A percentile compares a stretch with the other conserved stretches of the same genome.
Conservation (phyloP, 2,113 vertebrate genomes). For the Sciurus niger region DNA sequence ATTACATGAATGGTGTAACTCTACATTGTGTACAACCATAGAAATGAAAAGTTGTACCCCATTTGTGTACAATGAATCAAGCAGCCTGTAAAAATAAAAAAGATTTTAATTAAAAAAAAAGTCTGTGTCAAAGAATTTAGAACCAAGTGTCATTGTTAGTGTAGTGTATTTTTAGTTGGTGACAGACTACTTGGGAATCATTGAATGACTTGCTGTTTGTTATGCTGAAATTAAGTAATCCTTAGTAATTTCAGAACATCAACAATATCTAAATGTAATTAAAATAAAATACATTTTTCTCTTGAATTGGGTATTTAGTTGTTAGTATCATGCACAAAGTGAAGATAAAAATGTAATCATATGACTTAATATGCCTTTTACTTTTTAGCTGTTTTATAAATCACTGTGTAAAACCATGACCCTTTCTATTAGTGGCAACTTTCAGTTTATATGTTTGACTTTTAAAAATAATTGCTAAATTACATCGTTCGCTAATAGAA, state of each 20-base stretch:
- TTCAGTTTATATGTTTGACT: slow-evolving; percentile 30
- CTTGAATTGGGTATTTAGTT: neutral
- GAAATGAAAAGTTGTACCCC: no score
- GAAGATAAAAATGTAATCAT: slow-evolving; percentile 20
- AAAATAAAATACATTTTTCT: slow-evolving; percentile 16
- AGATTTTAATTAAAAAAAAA: no score
- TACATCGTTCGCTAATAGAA: neutral
- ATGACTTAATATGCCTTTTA: neutral
- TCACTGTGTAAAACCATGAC: slow-evolving; percentile 5
- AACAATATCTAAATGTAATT: neutral
- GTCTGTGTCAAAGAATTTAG: neutral
- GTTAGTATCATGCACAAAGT: neutral
- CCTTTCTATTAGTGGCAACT: slow-evolving; percentile 10
- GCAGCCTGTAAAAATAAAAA: no score
- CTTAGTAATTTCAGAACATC: slow-evolving; percentile 46
- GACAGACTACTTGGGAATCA: neutral
- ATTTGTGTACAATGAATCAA: no score
- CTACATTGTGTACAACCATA: no score
- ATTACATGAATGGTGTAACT: no score
- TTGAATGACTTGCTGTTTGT: neutral
- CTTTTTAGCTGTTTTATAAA: neutral
- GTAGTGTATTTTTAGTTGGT: neutral
- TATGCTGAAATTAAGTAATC: slow-evolving; percentile 12
- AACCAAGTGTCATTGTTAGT: neutral
- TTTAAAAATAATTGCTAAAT: slow-evolving; percentile 53